Base-by-base conservation (phyloP, 2,888 invertebrate species). In the Luperina nickerlii region DNA sequence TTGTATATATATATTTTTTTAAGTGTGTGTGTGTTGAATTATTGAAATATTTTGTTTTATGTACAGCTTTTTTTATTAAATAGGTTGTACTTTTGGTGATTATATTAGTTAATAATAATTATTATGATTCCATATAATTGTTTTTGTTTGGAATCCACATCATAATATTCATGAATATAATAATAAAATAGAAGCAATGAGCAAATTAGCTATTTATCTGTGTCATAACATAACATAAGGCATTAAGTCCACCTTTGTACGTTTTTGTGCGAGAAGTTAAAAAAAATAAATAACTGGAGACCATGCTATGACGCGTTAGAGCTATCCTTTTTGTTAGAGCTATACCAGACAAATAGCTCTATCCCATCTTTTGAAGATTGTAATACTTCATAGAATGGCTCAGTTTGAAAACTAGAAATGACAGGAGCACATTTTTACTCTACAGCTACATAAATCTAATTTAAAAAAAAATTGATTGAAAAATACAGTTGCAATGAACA, bases 141-240 rank as follows among this genome's bases (percentile, higher is more conserved):
- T 27, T 60, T 13, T n/a, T n/a, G 7, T 27, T 48, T 48, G 42
- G 24, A 20, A 45, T 45, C 42, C 9, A 72, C 15, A 24, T 27
- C 9, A 72, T 42, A 69, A 24, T 24, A 32, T 1, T n/a, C 18
- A 20, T 48, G 20, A 76, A n/a, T n/a, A 74, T n/a, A 48, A 38
- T 18, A 78, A 66, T 42, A 38, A 48, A 45, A 54, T 51, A 76
- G 4, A 72, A 66, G 79, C 48, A 79, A 57, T 51, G 27, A 57
- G 38, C 20, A 38, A 71, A 57, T 11, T 54, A 54, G 66, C 48
- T 38, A 60, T 57, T 32, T 74, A 74, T 60, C 76, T 15, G 24
- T 18, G 18, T 11, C 18, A 2, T 24, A 71, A n/a, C n/a, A n/a
- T n/a, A n/a, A n/a, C n/a, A n/a, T n/a, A n/a, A n/a, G n/a, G n/a